phyloP scores from a whole-genome alignment of 2,113 vertebrate species.

The Dinomys branickii region DNA sequence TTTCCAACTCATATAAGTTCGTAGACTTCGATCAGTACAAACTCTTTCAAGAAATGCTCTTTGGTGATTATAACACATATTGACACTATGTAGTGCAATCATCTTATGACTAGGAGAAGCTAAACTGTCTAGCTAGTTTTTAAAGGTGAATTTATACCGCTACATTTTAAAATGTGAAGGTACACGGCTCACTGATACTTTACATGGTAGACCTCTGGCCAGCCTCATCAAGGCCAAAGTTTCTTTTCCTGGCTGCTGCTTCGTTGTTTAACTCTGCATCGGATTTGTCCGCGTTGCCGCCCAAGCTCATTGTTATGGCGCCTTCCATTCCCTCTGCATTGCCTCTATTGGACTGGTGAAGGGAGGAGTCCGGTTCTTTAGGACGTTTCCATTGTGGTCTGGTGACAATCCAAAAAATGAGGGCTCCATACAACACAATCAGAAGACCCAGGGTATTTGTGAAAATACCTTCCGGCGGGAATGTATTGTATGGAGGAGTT shows the following conservation, averaged over 20 bases:
- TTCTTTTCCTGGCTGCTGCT: conserved; percentile 87
- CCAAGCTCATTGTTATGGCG: conserved; percentile 76
- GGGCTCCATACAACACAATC: conserved; percentile 89
- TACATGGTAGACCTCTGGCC: conserved; percentile 88
- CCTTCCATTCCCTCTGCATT: conserved; percentile 78
- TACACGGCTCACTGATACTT: conserved; percentile 40
- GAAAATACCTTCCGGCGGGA: conserved; percentile 92
- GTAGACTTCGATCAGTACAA: neutral
- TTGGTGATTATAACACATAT: conserved; percentile 42
- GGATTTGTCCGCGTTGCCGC: conserved; percentile 70
- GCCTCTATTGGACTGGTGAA: conserved; percentile 73
- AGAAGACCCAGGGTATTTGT: conserved; percentile 93
- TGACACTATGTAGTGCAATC: neutral
- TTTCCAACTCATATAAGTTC: conserved; percentile 25
- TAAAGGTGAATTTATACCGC: neutral
- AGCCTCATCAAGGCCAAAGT: conserved; percentile 86
- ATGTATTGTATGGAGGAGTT: conserved; percentile 85
- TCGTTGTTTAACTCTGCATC: conserved; percentile 86
- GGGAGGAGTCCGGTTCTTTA: conserved; percentile 81
- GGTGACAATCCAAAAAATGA: conserved; percentile 94
- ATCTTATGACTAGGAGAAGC: conserved; percentile 29
- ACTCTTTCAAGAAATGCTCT: conserved; percentile 27
- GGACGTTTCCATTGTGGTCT: conserved; percentile 95
- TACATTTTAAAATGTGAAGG: conserved; percentile 3
- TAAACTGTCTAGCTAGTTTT: neutral